These are phyloP conservation scores for Drosophila lacicola DNA, from an alignment of 2,888 invertebrate genomes.

Conservation along the genomic window DNA sequence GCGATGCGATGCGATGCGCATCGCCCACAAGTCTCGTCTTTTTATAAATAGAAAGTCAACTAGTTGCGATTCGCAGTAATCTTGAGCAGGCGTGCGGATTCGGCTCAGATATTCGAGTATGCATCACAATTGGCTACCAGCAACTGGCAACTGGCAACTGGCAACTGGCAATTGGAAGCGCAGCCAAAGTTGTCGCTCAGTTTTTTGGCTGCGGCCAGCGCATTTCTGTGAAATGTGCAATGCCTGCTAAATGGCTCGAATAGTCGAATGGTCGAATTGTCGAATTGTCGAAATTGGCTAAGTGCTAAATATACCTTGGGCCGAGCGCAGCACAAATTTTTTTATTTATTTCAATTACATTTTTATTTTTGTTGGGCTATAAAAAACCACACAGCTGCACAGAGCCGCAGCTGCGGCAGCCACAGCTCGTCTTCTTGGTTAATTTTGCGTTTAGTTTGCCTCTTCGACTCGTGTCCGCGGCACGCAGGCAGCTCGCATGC, in stretches of 20 bases:
- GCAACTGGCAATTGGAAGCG: conserved; percentile 20
- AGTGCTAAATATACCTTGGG: conserved; percentile 65
- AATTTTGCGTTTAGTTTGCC: conserved; percentile 75
- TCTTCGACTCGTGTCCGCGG: conserved; percentile 79
- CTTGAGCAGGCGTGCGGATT: conserved; percentile 27
- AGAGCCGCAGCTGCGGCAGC: conserved; percentile 13
- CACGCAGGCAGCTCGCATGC: conserved; percentile 56
- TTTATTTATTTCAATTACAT: conserved; percentile 12
- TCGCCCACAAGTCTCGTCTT: conserved; percentile 35
- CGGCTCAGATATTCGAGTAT: conserved; percentile 28
- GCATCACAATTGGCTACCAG: conserved; percentile 23
- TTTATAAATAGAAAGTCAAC: conserved; percentile 42
- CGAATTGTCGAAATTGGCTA: conserved; percentile 43
- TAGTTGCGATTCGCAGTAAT: conserved; percentile 38
- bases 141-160: not conserved
- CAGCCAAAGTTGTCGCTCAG: conserved; percentile 17
- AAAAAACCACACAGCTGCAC: conserved; percentile 66
- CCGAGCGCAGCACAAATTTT: conserved; percentile 49
- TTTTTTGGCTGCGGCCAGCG: conserved; percentile 55
- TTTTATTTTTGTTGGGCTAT: conserved; percentile 52
- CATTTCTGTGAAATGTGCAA: conserved; percentile 70
- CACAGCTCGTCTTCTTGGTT: conserved; percentile 25
- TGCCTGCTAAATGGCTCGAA: conserved; percentile 44
- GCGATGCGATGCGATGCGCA: conserved; percentile 1
- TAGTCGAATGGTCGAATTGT: conserved; percentile 25